Base-by-base conservation (phyloP, 2,113 vertebrate genomes). In the Aplodontia rufa region DNA sequence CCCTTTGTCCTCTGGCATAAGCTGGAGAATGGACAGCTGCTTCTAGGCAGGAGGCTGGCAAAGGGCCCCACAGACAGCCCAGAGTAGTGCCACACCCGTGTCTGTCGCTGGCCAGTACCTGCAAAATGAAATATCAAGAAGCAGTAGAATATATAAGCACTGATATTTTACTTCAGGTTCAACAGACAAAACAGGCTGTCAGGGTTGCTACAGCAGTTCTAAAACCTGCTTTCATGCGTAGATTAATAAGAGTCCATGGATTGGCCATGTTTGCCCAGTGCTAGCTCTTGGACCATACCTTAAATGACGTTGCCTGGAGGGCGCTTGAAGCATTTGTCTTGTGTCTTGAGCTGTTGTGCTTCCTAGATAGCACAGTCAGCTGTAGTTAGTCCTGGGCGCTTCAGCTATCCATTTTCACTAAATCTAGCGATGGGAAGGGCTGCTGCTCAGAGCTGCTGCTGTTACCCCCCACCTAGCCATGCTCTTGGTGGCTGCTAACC, bases 41-140 rank as follows among this genome's bases (percentile, higher is more conserved):
- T 66, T 28, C 13, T 3, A 28, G 71, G 42, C 3, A 2, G 6
- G 47, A 42, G 30, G 3, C 28, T 20, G 40, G 55, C 24, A 55
- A 10, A 24, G 32, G 64, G 24, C 14, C 2, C n/a, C 17, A 12
- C 3, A 9, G 32, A 17, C 26, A n/a, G 7, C 5, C 35, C 14
- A 4, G 60, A 53, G 28, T 5, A 49, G n/a, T 12, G 3, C 16
- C 22, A 4, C 12, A 4, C 55, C 26, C 3, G 1, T 32, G 16
- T 58, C 66, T 78, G 40, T 78, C 62, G 69, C n/a, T 79, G 40
- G 32, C 66, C 20, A 3, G 28, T 79, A 16, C 6, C 60, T 30
- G n/a, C 40, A 90, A 60, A 90, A 28, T n/a, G 28, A 91, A 81
- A 83, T n/a, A 45, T 9, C 64, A 90, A 62, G 45, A 51, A 49